phyloP scores from a whole-genome alignment of 2,113 vertebrate species.

The Sminthopsis crassicaudata region DNA sequence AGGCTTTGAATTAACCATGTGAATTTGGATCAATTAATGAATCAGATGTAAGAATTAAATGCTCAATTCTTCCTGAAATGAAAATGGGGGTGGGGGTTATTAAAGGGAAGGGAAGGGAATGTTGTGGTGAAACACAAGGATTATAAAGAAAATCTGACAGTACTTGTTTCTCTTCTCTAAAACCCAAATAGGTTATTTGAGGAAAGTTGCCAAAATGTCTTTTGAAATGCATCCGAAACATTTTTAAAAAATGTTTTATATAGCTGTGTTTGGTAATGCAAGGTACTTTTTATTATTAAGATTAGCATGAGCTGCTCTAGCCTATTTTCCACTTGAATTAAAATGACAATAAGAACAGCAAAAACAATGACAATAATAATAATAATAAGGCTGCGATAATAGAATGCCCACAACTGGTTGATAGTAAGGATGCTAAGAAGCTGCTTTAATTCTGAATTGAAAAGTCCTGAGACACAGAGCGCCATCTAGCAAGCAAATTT shows the following conservation, averaged over 20 bases:
- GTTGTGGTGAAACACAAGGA: neutral
- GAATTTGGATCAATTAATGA: constrained; percentile 34
- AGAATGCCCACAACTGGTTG: constrained; percentile 65
- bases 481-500: constrained; percentile 95
- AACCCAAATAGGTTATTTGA: constrained; percentile 43
- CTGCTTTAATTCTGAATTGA: constrained; percentile 58
- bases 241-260: constrained; percentile 39
- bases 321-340: neutral
- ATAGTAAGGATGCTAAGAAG: constrained; percentile 68
- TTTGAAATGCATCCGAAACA: constrained; percentile 51
- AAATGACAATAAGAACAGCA: constrained; percentile 35
- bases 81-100: neutral
- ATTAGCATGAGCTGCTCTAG: constrained; percentile 18
- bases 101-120: neutral
- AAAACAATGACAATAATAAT: constrained; percentile 38
- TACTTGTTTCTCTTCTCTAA: constrained; percentile 50
- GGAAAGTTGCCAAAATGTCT: constrained; percentile 62
- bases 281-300: constrained; percentile 27
- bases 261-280: constrained; percentile 49
- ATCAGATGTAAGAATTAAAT: constrained; percentile 9
- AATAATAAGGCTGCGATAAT: constrained; percentile 55
- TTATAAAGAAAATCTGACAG: constrained; percentile 26
- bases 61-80: neutral
- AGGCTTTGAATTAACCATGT: constrained; percentile 3
- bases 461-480: constrained; percentile 91